Evolutionary conservation across 2,888 invertebrate species (phyloP), one percentile per base, ranked within the genome.

Genomic region (Endomychus coccineus): DNA sequence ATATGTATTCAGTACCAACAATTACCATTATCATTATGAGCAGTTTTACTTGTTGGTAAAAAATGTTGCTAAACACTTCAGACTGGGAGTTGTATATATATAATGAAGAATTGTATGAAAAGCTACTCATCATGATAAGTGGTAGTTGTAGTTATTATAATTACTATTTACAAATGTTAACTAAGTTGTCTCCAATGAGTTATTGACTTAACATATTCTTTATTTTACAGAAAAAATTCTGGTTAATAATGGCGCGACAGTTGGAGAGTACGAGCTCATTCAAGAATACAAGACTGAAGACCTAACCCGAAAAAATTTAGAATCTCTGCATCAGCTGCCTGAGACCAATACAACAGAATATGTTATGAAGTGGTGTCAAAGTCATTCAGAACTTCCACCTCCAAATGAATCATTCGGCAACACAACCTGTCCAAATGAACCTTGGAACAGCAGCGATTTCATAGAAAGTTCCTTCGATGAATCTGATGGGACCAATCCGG

Each of bases 211-310:
- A n/a, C n/a, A n/a, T n/a, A n/a, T n/a, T n/a, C n/a, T 16, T 15
- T 16, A 7, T 36, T 30, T 66, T 71, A 2, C 68, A 79, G 80
- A 79, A 48, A 77, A 75, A 67, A 67, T 80, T 46, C 52, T 79
- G 50, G 61, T 80, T 45, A 74, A 74, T 34, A 75, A 74, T 50
- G 77, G 77, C 43, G 64, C 71, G 48, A 55, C 74, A 45, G 63
- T 77, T 16, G 78, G 75, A 4, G 78, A 80, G 62, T 80, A 80
- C 36, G 64, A 69, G 45, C 62, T 69, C 21, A 55, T 63, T 27
- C 48, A 58, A 23, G 61, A 56, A 43, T 45, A 49, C 37, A 43
- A 42, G 34, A 37, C 48, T 47, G 39, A 48, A 52, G 43, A 50
- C 51, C 42, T 50, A 45, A 47, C 32, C 12, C 38, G 41, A 13